Evolutionary conservation across 2,888 invertebrate species (phyloP), one percentile per base, ranked within the genome.

Genomic region (Octodonta nipae): DNA sequence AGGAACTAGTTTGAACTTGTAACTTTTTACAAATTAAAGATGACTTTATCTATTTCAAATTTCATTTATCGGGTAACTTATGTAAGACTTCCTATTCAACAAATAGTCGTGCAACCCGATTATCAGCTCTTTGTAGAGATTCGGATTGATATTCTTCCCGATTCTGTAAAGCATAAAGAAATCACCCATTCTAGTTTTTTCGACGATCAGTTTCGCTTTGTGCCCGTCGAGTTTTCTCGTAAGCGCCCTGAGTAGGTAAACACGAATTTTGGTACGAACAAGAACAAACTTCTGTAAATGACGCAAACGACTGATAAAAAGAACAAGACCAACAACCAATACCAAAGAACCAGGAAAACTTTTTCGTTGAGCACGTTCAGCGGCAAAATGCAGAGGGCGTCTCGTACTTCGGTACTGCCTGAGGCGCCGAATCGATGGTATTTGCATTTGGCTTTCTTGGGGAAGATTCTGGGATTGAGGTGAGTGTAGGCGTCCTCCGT

Each of bases 321-420:
- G 1, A 75, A 64, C 30, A 86, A 64, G 26, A 75, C 54, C 13
- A 77, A 63, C 8, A 83, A 66, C 78, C 85, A 84, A 52, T 77
- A 71, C 78, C 80, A 82, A 1, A 82, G 58, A 29, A 82, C 70
- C 1, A 77, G 65, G 49, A 79, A 82, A 42, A 84, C 71, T 54
- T 84, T 85, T 51, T 84, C 83, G 51, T 85, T 83, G 26, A 85
- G 70, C 42, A 81, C 75, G 50, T 85, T 85, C 5, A 84, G 50
- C 0, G 84, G 78, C 8, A 85, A 61, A n/a, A 84, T 67, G 46
- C 85, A 85, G 0, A 84, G 63, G 1, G 72, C 68, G 48, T 80
- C 78, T 38, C 64, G 63, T 0, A 58, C 50, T 46, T 75, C 68
- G 1, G 70, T 41, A 3, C 64, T 56, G 3, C 78, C 79, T 0